A percentile compares a stretch with the other conserved stretches of the same genome.
Conservation (phyloP, 2,113 vertebrate species). For the Zootoca vivipara region DNA sequence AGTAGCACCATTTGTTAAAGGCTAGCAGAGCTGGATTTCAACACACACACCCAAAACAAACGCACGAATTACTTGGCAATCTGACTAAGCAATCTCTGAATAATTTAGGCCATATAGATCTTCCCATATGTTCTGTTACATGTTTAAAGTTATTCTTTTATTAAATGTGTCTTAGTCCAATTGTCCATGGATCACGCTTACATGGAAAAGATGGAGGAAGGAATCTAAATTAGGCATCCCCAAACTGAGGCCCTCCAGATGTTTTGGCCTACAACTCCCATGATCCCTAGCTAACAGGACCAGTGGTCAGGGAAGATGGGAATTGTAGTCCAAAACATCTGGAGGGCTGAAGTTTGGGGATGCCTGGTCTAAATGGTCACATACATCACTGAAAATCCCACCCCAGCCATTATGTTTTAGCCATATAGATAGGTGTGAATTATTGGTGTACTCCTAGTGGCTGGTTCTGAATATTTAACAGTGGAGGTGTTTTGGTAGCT, state of each 20-base stretch:
- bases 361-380: neutral
- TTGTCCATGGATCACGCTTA: neutral
- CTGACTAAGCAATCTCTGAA: neutral
- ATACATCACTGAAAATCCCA: neutral
- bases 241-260: too few species aligned
- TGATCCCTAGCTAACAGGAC: too few species aligned
- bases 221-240: neutral
- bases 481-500: neutral
- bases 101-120: neutral
- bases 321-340: too few species aligned
- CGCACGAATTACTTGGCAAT: neutral
- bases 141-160: neutral
- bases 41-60: neutral
- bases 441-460: neutral
- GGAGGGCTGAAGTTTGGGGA: too few species aligned
- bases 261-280: too few species aligned
- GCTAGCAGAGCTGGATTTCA: accelerated
- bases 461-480: neutral
- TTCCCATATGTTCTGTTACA: neutral
- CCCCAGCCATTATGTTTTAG: neutral
- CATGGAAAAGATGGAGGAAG: neutral
- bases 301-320: too few species aligned
- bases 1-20: neutral
- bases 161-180: neutral
- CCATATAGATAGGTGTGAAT: neutral